Percentiles rank a stretch among this genome's conserved stretches.
Evolutionary conservation across 2,888 invertebrate genomes (phyloP).

Genomic region (Adelognathus sp.): DNA sequence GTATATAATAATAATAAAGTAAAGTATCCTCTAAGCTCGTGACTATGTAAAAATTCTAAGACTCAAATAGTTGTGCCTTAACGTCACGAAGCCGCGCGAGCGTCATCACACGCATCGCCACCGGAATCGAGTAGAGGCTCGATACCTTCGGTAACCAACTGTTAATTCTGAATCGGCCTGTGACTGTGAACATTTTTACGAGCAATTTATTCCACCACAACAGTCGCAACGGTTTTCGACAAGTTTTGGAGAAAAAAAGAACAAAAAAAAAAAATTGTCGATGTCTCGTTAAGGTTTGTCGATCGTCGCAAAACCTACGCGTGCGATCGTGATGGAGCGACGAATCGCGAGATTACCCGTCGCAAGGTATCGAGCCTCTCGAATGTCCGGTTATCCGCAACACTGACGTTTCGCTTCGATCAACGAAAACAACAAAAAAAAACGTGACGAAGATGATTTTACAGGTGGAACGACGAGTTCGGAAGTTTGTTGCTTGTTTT

Average conservation of each 20-base stretch:
- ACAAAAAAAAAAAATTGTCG: not conserved
- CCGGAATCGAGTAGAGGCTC: not conserved
- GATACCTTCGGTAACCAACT: not conserved
- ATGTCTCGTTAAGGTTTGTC: not conserved
- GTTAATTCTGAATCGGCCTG: not conserved
- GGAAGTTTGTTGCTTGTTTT: conserved; percentile 19
- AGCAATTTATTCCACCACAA: not conserved
- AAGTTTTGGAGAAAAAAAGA: not conserved
- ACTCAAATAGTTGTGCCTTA: conserved; percentile 39
- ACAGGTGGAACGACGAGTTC: conserved; percentile 5
- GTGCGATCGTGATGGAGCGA: not conserved
- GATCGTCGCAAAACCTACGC: not conserved
- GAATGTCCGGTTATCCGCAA: not conserved
- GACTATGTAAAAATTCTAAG: conserved; percentile 30
- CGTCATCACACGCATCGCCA: not conserved
- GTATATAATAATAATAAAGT: conserved; percentile 5
- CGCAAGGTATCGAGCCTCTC: conserved; percentile 24
- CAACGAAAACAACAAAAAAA: too few relatives aligned
- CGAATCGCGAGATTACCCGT: not conserved
- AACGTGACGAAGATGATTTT: conserved; percentile 9
- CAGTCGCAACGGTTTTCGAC: not conserved
- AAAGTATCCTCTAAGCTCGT: conserved; percentile 28
- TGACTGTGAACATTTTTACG: not conserved
- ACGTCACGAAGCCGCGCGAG: not conserved
- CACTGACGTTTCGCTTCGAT: conserved; percentile 15